Base-by-base conservation (phyloP, 2,888 invertebrate species). In the Nasonovia ribisnigri region DNA sequence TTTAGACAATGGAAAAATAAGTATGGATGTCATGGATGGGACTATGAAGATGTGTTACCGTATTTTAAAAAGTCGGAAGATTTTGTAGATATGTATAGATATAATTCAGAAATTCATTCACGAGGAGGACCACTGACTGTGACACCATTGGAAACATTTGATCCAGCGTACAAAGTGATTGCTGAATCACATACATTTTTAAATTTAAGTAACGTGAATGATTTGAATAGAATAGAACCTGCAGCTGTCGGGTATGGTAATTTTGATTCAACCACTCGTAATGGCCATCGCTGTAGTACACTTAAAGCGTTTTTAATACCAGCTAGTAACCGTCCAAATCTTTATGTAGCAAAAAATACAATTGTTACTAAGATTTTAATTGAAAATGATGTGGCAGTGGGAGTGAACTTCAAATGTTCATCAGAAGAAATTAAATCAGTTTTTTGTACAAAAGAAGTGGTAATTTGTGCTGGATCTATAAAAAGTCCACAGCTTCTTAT, bases 261-360 rank as follows among this genome's bases (percentile, higher is more conserved):
- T 51, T 57, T 91, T 3, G 91, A 94, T 43, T 88, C 92, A 6
- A 94, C 94, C 8, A 94, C 93, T 10, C 96, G 97, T 11, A 96
- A 98, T 94, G 98, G 98, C 0, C 60, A 77, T 48, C 96, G 98
- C 1, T 98, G 98, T 95, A 98, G 98, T 95, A 97, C 98, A 0
- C 97, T 98, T 24, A 98, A 98, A 96, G 98, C 97, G 0, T 98
- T 97, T 95, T 95, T 98, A 10, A 96, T 98, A 84, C 97, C 98
- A 0, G 96, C 96, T 0, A 96, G 96, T 93, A 84, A 46, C n/a
- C 96, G 98, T 67, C 95, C 96, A 11, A 98, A 98, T 95, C 96
- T 98, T 1, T 97, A 98, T 95, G 96, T 98, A 4, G 97, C 97
- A 89, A 96, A 97, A 0, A 96, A 97, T 95, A 97, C 98, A 0